Evolutionary conservation across 2,888 invertebrate genomes (phyloP).

Genomic region (Tetramorium bicarinatum): DNA sequence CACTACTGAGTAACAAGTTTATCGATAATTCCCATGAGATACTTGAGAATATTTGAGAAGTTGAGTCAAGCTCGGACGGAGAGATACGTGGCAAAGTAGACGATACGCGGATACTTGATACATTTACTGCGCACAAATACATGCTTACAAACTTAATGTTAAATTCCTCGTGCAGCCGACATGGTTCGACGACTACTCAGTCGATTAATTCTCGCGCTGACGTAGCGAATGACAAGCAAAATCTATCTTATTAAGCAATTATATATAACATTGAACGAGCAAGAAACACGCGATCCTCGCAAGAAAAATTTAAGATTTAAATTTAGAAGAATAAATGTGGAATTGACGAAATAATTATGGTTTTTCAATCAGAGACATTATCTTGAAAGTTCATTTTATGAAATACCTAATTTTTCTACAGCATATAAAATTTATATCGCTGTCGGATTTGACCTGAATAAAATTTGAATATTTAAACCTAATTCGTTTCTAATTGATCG

Average conservation of each 20-base stretch:
- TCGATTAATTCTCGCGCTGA: constrained; percentile 69
- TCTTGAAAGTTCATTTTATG: neutral
- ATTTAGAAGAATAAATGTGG: neutral
- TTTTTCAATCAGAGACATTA: neutral
- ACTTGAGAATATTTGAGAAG: neutral
- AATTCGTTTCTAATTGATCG: neutral
- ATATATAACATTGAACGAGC: neutral
- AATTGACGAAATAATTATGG: neutral
- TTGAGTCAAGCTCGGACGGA: neutral
- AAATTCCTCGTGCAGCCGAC: constrained; percentile 46
- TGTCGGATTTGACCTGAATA: neutral
- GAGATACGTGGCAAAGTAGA: constrained; percentile 1
- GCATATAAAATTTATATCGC: neutral
- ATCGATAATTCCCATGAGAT: constrained; percentile 22
- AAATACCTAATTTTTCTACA: neutral
- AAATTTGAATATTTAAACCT: constrained; percentile 3
- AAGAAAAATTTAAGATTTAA: neutral
- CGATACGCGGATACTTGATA: neutral
- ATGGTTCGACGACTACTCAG: constrained; percentile 67
- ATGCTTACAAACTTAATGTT: constrained; percentile 9
- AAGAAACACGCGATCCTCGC: neutral
- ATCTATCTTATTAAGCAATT: neutral
- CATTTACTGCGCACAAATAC: constrained; percentile 1
- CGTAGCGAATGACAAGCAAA: constrained; percentile 8
- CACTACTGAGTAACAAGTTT: neutral